Evolutionary conservation across 2,888 invertebrate genomes (phyloP).

Genomic region (Glyphotaelius pellucidus): DNA sequence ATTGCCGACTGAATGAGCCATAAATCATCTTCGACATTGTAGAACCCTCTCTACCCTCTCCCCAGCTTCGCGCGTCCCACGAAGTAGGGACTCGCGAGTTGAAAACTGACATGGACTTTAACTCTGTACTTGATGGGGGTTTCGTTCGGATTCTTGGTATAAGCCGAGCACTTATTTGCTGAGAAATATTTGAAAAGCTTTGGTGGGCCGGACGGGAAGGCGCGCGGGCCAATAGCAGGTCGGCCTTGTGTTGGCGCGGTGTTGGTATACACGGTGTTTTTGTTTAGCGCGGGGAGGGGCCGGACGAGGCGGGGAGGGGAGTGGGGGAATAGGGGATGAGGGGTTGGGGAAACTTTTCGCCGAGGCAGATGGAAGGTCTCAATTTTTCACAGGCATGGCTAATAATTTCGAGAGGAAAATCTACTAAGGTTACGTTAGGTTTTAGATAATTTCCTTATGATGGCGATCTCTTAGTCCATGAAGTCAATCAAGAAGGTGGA

Average conservation of each 20-base stretch:
- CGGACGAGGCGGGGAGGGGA: slow-evolving; percentile 36
- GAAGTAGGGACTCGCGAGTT: slow-evolving; percentile 7
- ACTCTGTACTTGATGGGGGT: slow-evolving; percentile 29
- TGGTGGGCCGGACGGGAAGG: slow-evolving; percentile 67
- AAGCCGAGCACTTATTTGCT: slow-evolving; percentile 66
- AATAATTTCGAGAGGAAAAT: not conserved
- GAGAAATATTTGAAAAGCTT: slow-evolving; percentile 67
- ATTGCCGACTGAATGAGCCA: slow-evolving; percentile 58
- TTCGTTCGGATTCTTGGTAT: slow-evolving; percentile 52
- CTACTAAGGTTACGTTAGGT: no score
- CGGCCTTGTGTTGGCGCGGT: slow-evolving; percentile 68
- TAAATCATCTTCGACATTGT: slow-evolving; percentile 56
- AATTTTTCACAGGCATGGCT: slow-evolving; percentile 54
- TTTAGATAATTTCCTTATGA: not conserved
- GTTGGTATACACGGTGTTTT: slow-evolving; percentile 74
- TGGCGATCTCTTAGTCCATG: not conserved
- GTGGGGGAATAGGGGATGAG: slow-evolving; percentile 41
- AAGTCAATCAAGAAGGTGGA: not conserved
- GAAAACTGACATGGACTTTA: not conserved
- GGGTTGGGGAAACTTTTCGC: slow-evolving; percentile 51
- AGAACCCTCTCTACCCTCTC: slow-evolving; percentile 49
- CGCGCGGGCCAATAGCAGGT: slow-evolving; percentile 70
- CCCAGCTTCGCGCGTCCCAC: slow-evolving; percentile 21
- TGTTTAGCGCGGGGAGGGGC: slow-evolving; percentile 73
- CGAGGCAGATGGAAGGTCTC: slow-evolving; percentile 53